Evolutionary conservation across 2,113 vertebrate genomes (phyloP).

Genomic region (Scomber japonicus): DNA sequence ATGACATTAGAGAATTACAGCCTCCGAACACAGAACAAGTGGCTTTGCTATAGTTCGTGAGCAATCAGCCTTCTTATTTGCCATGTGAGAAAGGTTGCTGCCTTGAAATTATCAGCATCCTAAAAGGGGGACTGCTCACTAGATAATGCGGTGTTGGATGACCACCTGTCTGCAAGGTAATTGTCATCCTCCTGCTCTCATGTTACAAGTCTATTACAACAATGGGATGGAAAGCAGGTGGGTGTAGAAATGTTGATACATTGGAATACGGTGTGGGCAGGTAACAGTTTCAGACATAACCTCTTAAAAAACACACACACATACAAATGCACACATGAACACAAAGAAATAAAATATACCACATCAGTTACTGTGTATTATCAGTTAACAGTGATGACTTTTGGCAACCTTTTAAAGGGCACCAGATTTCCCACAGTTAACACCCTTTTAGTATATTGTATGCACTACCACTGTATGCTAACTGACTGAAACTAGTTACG

Average conservation of each 20-base stretch:
- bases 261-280: slow-evolving; percentile 18
- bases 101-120: slow-evolving; percentile 67
- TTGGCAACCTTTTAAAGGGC: not conserved
- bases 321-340: not conserved
- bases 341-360: not conserved
- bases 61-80: slow-evolving; percentile 65
- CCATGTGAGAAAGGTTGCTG: slow-evolving; percentile 71
- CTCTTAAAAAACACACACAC: not conserved
- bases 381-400: not conserved
- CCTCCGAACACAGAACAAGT: slow-evolving; percentile 48
- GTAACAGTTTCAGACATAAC: slow-evolving; percentile 10
- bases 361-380: not conserved
- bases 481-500: not conserved
- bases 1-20: slow-evolving; percentile 65
- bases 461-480: slow-evolving; percentile 23
- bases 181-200: slow-evolving; percentile 73
- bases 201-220: slow-evolving; percentile 72
- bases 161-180: slow-evolving; percentile 70
- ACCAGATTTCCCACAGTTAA: not conserved
- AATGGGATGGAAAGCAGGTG: slow-evolving; percentile 42
- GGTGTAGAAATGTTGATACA: slow-evolving; percentile 29
- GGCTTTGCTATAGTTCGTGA: slow-evolving; percentile 46
- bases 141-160: slow-evolving; percentile 73
- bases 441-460: not conserved
- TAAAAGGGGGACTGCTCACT: slow-evolving; percentile 52